A percentile compares a stretch with the other conserved stretches of the same genome.
phyloP scores from a whole-genome alignment of 2,888 invertebrate species.

The Ellobium chinense region DNA sequence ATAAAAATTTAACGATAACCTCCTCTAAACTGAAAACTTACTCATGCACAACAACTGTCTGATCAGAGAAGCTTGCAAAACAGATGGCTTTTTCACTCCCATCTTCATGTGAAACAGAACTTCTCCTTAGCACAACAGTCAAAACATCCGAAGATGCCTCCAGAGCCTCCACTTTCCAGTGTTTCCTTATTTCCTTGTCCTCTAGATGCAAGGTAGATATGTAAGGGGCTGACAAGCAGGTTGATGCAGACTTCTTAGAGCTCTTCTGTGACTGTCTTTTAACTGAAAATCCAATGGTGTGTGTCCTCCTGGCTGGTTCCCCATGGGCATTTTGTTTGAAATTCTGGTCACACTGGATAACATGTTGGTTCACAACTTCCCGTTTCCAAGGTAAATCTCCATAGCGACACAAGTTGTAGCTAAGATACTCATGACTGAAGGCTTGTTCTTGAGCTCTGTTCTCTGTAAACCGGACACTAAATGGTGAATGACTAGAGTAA shows the following conservation, averaged over 20 bases:
- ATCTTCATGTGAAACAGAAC: background rate
- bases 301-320: background rate
- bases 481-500: constrained; percentile 26
- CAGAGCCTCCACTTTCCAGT: constrained; percentile 17
- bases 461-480: background rate
- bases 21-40: too few relatives aligned
- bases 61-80: constrained; percentile 41
- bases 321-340: background rate
- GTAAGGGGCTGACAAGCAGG: background rate
- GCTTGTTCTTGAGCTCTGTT: constrained; percentile 1
- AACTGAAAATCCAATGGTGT: constrained; percentile 8
- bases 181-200: background rate
- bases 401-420: constrained; percentile 24
- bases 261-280: constrained; percentile 16
- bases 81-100: constrained; percentile 19
- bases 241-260: background rate
- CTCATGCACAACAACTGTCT: constrained; percentile 10
- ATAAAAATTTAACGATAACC: too few relatives aligned
- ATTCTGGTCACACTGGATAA: background rate
- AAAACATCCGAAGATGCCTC: constrained; percentile 29
- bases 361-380: constrained; percentile 27
- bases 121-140: constrained; percentile 15
- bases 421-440: constrained; percentile 21
- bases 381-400: constrained; percentile 34
- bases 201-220: background rate